phyloP scores from a whole-genome alignment of 1,140 invertebrate genomes.

The Pseudomyrmex pallidus region DNA sequence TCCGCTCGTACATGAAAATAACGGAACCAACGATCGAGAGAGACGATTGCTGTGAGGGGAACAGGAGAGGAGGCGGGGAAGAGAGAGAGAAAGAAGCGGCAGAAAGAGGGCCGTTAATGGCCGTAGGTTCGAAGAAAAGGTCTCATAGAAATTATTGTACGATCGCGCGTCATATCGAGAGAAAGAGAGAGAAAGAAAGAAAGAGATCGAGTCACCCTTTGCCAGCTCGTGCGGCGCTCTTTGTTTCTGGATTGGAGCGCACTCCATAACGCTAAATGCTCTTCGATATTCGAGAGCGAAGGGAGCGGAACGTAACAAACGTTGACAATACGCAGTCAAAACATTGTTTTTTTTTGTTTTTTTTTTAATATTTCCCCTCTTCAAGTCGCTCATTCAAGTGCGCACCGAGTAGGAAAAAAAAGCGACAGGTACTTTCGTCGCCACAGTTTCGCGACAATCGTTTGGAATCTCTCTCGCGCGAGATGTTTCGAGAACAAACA shows the following conservation, averaged over 20 bases:
- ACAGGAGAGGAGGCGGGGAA: background rate
- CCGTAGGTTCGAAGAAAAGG: conserved; percentile 69
- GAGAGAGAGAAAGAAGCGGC: background rate
- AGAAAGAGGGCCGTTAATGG: conserved; percentile 66
- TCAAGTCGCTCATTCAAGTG: conserved; percentile 13
- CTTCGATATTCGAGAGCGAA: conserved; percentile 55
- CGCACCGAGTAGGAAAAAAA: background rate
- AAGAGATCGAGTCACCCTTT: conserved; percentile 67
- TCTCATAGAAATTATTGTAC: conserved; percentile 73
- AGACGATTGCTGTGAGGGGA: background rate
- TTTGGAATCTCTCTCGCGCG: background rate
- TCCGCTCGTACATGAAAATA: conserved; percentile 61
- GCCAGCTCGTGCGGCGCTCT: conserved; percentile 68
- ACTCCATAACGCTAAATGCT: conserved; percentile 70
- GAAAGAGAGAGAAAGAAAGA: too few species aligned
- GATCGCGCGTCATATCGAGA: conserved; percentile 65
- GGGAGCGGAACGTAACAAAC: conserved; percentile 55
- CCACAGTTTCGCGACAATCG: conserved; percentile 32
- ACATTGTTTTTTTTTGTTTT: conserved; percentile 65
- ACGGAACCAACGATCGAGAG: conserved; percentile 63
- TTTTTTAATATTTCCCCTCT: background rate
- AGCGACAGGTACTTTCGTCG: conserved; percentile 61
- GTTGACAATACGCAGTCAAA: conserved; percentile 66
- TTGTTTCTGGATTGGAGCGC: conserved; percentile 72
- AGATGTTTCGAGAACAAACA: conserved; percentile 44